Conservation (phyloP, 2,888 invertebrate species). For the Nomada goodeniana region DNA sequence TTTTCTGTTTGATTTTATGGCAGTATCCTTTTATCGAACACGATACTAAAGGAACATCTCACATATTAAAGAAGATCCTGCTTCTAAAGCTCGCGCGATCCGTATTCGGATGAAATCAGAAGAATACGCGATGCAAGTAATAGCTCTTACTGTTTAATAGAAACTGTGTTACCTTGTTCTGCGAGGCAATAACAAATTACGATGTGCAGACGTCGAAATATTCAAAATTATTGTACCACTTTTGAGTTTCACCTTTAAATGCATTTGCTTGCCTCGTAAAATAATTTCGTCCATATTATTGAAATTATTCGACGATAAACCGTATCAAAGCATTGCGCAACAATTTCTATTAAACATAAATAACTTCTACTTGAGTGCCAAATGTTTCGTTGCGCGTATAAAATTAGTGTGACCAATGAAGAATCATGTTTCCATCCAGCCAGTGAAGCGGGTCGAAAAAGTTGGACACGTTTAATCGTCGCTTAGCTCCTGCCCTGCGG, state of each 20-base stretch:
- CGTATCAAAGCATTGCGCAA: no score
- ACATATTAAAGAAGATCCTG: conserved; percentile 51
- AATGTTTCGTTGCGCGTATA: no score
- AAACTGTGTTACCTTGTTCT: conserved; percentile 1
- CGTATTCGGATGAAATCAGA: conserved; percentile 40
- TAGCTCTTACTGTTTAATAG: conserved; percentile 29
- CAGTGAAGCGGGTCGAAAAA: background rate
- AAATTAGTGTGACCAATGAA: no score
- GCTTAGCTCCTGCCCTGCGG: background rate
- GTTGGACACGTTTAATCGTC: background rate
- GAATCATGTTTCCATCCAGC: no score
- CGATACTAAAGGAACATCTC: conserved; percentile 35
- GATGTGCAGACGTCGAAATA: no score
- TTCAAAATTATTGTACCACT: background rate
- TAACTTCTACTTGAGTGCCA: no score
- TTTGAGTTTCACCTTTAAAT: background rate
- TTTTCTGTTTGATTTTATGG: conserved; percentile 40
- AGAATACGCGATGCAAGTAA: conserved; percentile 40
- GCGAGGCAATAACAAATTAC: conserved; percentile 16
- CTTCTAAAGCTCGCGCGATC: conserved; percentile 42
- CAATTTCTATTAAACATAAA: no score
- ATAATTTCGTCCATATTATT: background rate
- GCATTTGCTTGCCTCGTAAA: background rate
- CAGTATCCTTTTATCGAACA: conserved; percentile 56
- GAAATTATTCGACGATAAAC: no score